Evolutionary conservation across 2,797 vertebrate genomes (phyloP).

Genomic region (Acanthurus tractus): DNA sequence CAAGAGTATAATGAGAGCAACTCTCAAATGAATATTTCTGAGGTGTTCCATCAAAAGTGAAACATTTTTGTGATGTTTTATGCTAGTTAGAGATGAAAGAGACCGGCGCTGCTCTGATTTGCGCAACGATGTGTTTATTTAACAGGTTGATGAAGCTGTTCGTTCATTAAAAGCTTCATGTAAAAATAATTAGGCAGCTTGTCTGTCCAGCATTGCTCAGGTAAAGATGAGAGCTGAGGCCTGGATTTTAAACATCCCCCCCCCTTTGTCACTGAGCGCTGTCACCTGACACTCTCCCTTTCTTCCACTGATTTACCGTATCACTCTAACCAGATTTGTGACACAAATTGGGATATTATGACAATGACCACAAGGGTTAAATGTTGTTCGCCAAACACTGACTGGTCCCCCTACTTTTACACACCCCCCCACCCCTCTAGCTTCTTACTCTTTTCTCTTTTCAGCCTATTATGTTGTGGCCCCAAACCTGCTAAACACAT

Average conservation of each 20-base stretch:
- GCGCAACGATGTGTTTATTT: slow-evolving; percentile 63
- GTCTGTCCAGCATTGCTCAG: slow-evolving; percentile 30
- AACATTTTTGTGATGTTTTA: slow-evolving; percentile 53
- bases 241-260: background rate
- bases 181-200: slow-evolving; percentile 51
- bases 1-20: slow-evolving; percentile 38
- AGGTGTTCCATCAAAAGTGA: slow-evolving; percentile 43
- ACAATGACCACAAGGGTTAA: slow-evolving; percentile 87
- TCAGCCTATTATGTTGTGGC: slow-evolving; percentile 81
- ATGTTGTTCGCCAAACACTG: slow-evolving; percentile 81
- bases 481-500: slow-evolving; percentile 85
- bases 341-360: slow-evolving; percentile 88
- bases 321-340: slow-evolving; percentile 83
- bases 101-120: slow-evolving; percentile 39
- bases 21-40: slow-evolving; percentile 42
- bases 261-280: slow-evolving; percentile 57
- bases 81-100: slow-evolving; percentile 54
- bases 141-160: slow-evolving; percentile 49
- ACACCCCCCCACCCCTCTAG: slow-evolving; percentile 18
- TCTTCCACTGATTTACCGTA: slow-evolving; percentile 85
- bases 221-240: slow-evolving; percentile 25
- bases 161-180: slow-evolving; percentile 36
- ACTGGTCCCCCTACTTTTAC: slow-evolving; percentile 68
- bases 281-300: slow-evolving; percentile 79
- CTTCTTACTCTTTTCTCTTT: slow-evolving; percentile 66